Conservation (phyloP, 2,113 vertebrate genomes). For the Motacilla alba region DNA sequence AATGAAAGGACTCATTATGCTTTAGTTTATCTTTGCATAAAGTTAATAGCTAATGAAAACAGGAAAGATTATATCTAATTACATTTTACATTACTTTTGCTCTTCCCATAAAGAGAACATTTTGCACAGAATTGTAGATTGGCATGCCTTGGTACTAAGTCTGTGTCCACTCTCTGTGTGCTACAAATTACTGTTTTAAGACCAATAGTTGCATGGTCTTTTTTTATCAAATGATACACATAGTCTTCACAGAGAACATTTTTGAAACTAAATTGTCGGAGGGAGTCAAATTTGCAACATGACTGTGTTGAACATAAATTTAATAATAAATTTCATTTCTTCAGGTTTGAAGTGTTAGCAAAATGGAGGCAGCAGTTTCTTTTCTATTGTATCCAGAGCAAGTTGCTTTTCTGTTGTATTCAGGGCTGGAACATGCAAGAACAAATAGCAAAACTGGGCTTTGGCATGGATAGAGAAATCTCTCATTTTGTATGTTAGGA, state of each 20-base stretch:
- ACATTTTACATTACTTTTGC: constrained; percentile 47
- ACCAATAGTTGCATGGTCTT: neutral
- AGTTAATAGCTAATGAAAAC: constrained; percentile 72
- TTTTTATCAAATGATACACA: neutral
- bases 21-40: constrained; percentile 78
- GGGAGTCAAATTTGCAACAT: neutral
- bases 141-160: neutral
- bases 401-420: neutral
- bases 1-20: constrained; percentile 67
- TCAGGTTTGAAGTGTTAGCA: neutral
- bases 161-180: neutral
- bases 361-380: neutral
- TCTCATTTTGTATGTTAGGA: neutral
- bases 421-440: neutral
- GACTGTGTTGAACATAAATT: neutral
- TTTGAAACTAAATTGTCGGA: neutral
- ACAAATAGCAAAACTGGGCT: neutral
- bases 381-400: neutral
- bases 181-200: neutral
- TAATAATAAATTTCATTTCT: neutral
- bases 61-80: constrained; percentile 69
- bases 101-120: constrained; percentile 19
- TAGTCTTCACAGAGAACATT: neutral
- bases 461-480: neutral
- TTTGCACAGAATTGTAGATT: constrained; percentile 34